A percentile compares a stretch with the other conserved stretches of the same genome.
These are phyloP conservation scores for Raja brachyura DNA, from an alignment of 2,113 vertebrate genomes.

Conservation along the genomic window DNA sequence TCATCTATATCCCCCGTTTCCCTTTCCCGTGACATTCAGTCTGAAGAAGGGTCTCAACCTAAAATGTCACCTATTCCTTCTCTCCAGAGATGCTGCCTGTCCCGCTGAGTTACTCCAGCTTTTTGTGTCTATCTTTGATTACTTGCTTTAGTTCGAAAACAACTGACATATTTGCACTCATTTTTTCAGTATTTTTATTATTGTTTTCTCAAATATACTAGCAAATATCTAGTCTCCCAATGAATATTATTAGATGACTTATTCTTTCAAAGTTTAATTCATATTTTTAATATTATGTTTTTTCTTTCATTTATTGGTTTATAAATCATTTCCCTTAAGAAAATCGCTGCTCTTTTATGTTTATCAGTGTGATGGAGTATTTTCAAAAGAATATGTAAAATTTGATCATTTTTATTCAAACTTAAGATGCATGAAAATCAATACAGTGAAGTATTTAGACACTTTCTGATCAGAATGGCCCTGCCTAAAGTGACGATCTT, in stretches of 20 bases:
- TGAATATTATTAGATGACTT: neutral
- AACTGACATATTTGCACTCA: neutral
- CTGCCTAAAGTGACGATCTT: neutral
- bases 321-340: neutral
- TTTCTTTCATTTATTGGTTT: neutral
- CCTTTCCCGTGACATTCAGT: too few species aligned
- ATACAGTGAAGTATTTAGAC: neutral
- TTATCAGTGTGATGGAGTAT: neutral
- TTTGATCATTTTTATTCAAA: slow-evolving; percentile 19
- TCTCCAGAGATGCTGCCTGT: too few species aligned
- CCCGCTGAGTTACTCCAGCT: too few species aligned
- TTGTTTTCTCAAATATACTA: neutral
- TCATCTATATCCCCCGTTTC: too few species aligned
- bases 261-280: neutral
- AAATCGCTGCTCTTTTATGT: neutral
- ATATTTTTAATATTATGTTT: neutral
- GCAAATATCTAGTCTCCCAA: neutral
- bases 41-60: too few species aligned
- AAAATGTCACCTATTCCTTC: too few species aligned
- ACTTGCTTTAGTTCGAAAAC: neutral
- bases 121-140: too few species aligned
- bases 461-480: neutral
- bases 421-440: neutral
- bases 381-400: neutral
- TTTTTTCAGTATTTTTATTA: neutral